Base-by-base conservation (phyloP, 1,140 invertebrate species). In the Nomia melanderi region DNA sequence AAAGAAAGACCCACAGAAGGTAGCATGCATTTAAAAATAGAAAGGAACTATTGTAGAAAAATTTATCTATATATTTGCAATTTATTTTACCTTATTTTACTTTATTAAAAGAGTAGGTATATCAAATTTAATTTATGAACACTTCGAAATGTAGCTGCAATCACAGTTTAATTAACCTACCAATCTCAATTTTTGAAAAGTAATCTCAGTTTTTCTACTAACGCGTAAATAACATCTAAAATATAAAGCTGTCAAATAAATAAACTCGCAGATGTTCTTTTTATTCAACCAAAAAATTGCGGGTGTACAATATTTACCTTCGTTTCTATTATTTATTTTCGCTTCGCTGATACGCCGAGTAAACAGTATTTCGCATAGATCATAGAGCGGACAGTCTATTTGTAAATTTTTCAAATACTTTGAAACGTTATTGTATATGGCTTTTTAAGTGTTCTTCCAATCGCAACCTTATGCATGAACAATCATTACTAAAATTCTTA, bases 251-350 rank as follows among this genome's bases (percentile, higher is more conserved):
- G 50, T 69, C 50, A 44, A 75, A 80, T 31, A 81, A 69, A 71
- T 36, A 17, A 67, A 77, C 59, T 75, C 66, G 41, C 20, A 11
- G 27, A 47, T 20, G 20, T 25, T 54, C 56, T 70, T 47, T 81
- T 75, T 69, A 75, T 57, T 33, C 29, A 31, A 53, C 64, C 20
- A n/a, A 73, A 80, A 82, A 76, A 77, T 82, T 36, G 65, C 33
- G 69, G 65, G 62, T 14, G 41, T 50, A 62, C 70, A 53, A 64
- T 71, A 81, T 82, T 82, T 82, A 47, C 66, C 59, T 17, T 25
- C 2, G 47, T 20, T 20, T 39, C 11, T 27, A 54, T 65, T 65
- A 65, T 64, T 53, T 64, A 64, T 64, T 64, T 60, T 31, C n/a
- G 47, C 9, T 50, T 12, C 23, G 9, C 31, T 41, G 33, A 81